Evolutionary conservation across 2,888 invertebrate genomes (phyloP), one percentile per base, ranked within the genome.

Genomic region (Hyposoter dolosus): DNA sequence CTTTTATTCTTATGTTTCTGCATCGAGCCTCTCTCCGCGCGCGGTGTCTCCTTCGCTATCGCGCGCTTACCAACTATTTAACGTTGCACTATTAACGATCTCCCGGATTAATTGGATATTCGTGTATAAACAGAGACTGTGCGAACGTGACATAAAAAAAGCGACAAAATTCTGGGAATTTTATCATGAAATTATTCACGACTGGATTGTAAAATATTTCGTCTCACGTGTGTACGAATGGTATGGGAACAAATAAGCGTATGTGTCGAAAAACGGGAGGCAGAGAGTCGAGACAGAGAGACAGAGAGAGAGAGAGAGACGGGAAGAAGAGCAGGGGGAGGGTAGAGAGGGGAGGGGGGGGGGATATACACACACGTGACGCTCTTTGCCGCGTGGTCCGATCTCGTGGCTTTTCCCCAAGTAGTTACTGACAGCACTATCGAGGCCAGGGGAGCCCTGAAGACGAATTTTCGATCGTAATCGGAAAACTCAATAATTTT

Each of bases 361-460:
- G 71, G 12, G 32, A 28, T 23, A 72, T 28, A 28, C 47, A 15
- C 23, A 60, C 69, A 35, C 77, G 77, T 50, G 78, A 82, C 81
- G 79, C 45, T 63, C 63, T 83, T 77, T 50, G 83, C 84, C 81
- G 60, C 84, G 85, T 85, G 85, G 82, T 68, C 65, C 43, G 78
- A 53, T 82, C 85, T 85, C 82, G 85, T 82, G 83, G 76, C 75
- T 50, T 82, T 63, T 53, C 12, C 66, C 47, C 15, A 76, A 82
- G 79, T 71, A 65, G 72, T 77, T 7, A 76, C 80, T 65, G 84
- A 76, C 83, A 65, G 28, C 50, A 63, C 72, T 53, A 76, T 71
- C 66, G 77, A 71, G 76, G 72, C 83, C 81, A 50, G 71, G 66
- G 74, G 69, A 50, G n/a, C 66, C 47, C 66, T n/a, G 43, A 12